Conservation (phyloP, 2,797 vertebrate species). For the Pogonophryne albipinna region DNA sequence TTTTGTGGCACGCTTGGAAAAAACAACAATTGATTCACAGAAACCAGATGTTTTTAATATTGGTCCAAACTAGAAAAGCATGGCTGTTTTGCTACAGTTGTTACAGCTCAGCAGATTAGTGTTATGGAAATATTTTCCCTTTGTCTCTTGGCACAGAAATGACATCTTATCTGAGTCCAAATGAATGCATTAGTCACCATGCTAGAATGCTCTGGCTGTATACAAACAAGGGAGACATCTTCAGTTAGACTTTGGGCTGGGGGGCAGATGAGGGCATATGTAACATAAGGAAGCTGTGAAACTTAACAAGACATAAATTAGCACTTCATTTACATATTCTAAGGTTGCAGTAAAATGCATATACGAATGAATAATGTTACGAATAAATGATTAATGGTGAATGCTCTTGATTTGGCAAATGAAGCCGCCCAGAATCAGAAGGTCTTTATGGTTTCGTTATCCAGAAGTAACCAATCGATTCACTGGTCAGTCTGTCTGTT, state of each 20-base stretch:
- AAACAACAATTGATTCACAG: constrained; percentile 36
- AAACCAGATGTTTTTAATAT: constrained; percentile 70
- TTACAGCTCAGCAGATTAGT: constrained; percentile 32
- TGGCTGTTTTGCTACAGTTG: constrained; percentile 28
- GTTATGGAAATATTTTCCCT: constrained; percentile 21
- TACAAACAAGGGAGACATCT: constrained; percentile 2
- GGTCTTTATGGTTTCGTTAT: neutral
- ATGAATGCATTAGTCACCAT: constrained; percentile 61
- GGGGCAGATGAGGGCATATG: too few species aligned
- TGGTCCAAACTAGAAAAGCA: constrained; percentile 32
- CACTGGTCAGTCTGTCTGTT: neutral
- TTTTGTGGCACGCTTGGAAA: constrained; percentile 27
- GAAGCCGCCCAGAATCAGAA: neutral
- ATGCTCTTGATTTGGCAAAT: too few species aligned
- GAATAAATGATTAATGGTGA: neutral
- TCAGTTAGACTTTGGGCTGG: neutral
- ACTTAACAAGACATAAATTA: too few species aligned
- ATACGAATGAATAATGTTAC: too few species aligned
- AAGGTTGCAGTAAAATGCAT: too few species aligned
- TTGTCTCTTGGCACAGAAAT: constrained; percentile 39
- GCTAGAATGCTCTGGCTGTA: constrained; percentile 43
- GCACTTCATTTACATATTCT: too few species aligned
- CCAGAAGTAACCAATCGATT: neutral
- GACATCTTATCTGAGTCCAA: constrained; percentile 48
- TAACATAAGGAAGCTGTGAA: too few species aligned